Base-by-base conservation (phyloP, 2,113 vertebrate species). In the Ptilonorhynchus violaceus region DNA sequence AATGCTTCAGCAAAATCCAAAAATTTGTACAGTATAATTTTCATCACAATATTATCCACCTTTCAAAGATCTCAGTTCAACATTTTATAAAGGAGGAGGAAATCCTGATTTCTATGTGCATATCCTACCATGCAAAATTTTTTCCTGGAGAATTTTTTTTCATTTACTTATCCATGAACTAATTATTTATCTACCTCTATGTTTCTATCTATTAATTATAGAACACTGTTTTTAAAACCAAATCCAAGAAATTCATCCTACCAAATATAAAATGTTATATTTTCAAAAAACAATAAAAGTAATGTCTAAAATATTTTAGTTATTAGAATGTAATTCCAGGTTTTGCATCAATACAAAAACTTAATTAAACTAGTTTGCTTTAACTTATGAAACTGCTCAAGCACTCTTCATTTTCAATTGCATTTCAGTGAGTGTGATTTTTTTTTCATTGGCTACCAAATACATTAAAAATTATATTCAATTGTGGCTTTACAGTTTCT, bases 1-100 rank as follows among this genome's bases (percentile, higher is more conserved):
- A 94, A 78, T 76, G 72, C 91, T 87, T 88, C 76, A 95, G 55
- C 47, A 94, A 96, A 89, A 93, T 79, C 55, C 11, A 89, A 49
- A 90, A 84, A 33, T 87, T 49, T 73, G 28, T 42, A 63, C 5
- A 94, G 64, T 63, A 89, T 66, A 47, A 55, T 76, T 93, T 92
- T 70, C 33, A 79, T 69, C 44, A 66, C 56, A 58, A 30, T 49
- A 64, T 70, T 53, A 78, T 25, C 88, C 78, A 72, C 20, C 52
- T 41, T 93, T 79, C 50, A 89, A 67, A 83, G 66, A 44, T 72
- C 39, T 94, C 23, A 59, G 68, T 83, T 90, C 27, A 84, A 88
- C 20, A 15, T 55, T 94, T 84, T 59, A 64, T 42, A 73, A 62
- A 81, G 33, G 4, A 55, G 15, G 25, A 63, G 14, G 21, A 89